Conservation (phyloP, 2,113 vertebrate species). For the Heptranchias perlo region DNA sequence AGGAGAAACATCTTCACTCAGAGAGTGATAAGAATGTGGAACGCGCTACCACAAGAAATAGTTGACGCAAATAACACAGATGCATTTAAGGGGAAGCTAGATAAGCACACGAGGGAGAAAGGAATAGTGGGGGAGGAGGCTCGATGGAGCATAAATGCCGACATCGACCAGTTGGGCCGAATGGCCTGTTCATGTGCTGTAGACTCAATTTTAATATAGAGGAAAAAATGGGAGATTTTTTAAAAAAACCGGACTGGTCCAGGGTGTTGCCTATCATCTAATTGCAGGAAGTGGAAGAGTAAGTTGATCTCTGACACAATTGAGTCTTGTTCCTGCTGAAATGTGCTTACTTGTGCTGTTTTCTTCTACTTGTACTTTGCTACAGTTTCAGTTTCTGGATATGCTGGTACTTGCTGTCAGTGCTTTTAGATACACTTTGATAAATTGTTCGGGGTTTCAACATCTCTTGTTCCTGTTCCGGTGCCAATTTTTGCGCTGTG, state of each 20-base stretch:
- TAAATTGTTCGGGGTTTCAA: neutral
- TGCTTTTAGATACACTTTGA: neutral
- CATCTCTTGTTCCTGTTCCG: neutral
- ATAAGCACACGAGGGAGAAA: no score
- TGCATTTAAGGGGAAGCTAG: no score
- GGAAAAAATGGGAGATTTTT: neutral
- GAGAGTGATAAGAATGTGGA: no score
- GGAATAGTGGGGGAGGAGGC: no score
- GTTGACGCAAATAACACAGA: no score
- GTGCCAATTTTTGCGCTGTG: neutral
- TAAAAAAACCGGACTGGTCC: neutral
- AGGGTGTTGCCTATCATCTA: neutral
- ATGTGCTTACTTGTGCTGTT: neutral
- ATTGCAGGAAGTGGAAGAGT: neutral
- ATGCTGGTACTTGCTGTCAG: neutral
- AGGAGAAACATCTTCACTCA: no score
- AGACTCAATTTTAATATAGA: no score
- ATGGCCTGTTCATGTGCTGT: no score
- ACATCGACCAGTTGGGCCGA: no score
- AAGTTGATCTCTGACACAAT: neutral
- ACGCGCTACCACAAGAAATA: no score
- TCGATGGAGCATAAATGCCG: no score
- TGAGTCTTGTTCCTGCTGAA: neutral
- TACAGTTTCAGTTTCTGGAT: neutral
- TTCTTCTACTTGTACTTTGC: neutral